Evolutionary conservation across 2,113 vertebrate species (phyloP).

Genomic region (Anser brachyrhynchus): DNA sequence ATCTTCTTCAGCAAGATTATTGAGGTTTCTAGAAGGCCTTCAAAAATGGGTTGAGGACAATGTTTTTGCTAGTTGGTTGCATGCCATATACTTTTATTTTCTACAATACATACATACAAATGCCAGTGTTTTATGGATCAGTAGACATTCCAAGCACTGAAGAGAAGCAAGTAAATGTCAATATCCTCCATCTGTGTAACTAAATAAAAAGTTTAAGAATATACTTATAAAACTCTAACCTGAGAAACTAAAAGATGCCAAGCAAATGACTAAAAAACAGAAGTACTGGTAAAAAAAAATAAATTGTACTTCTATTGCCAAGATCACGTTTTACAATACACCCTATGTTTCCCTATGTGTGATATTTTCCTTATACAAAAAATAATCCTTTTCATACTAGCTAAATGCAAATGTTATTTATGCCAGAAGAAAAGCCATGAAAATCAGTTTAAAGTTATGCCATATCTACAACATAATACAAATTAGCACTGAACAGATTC

Average conservation of each 20-base stretch:
- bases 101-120: background rate
- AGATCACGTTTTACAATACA: background rate
- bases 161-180: background rate
- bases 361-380: background rate
- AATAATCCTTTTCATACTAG: background rate
- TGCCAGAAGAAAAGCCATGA: background rate
- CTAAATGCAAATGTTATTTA: background rate
- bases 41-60: background rate
- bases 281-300: background rate
- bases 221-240: background rate
- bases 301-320: background rate
- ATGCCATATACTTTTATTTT: background rate
- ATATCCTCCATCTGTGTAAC: background rate
- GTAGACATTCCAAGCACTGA: background rate
- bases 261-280: background rate
- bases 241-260: background rate
- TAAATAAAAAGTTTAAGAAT: background rate
- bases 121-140: background rate
- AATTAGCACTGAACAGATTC: background rate
- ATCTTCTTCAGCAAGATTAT: background rate
- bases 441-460: background rate
- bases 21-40: background rate
- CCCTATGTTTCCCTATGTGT: background rate
- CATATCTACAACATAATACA: background rate
- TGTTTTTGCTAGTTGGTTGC: background rate